phyloP scores from a whole-genome alignment of 2,888 invertebrate species.

The Ecdyonurus torrentis region DNA sequence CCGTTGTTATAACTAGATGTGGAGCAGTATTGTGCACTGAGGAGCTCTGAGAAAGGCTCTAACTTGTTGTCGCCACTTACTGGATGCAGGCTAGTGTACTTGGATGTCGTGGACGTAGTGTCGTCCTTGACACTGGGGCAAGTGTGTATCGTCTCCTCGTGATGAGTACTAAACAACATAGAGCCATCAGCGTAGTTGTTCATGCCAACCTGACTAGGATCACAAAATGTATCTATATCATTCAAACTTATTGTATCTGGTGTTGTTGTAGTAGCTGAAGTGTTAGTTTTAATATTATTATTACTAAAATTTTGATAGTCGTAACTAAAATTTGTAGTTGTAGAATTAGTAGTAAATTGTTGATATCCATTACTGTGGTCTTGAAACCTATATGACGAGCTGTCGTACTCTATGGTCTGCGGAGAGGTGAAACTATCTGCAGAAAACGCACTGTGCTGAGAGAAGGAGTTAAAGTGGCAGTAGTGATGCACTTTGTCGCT shows the following conservation, averaged over 20 bases:
- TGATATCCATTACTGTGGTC: slow-evolving; percentile 9
- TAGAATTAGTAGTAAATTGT: neutral
- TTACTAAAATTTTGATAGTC: neutral
- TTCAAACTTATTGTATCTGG: too few species aligned
- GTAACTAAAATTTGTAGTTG: neutral
- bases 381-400: slow-evolving; percentile 16
- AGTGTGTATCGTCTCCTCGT: neutral
- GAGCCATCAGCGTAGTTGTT: neutral
- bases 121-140: neutral
- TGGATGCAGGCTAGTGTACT: slow-evolving; percentile 51
- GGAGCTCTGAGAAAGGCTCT: slow-evolving; percentile 48
- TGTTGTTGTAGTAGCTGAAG: neutral
- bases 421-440: slow-evolving; percentile 22
- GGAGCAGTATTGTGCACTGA: slow-evolving; percentile 37
- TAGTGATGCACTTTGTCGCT: neutral
- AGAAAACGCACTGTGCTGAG: too few species aligned
- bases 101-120: neutral
- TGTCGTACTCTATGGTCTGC: slow-evolving; percentile 17
- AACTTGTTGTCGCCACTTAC: slow-evolving; percentile 40
- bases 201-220: neutral
- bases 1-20: slow-evolving; percentile 31
- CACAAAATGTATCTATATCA: neutral
- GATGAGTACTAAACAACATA: neutral
- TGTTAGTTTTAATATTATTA: neutral
- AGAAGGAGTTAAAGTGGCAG: neutral